Base-by-base conservation (phyloP, 2,797 vertebrate species). In the Brotogeris chrysoptera region DNA sequence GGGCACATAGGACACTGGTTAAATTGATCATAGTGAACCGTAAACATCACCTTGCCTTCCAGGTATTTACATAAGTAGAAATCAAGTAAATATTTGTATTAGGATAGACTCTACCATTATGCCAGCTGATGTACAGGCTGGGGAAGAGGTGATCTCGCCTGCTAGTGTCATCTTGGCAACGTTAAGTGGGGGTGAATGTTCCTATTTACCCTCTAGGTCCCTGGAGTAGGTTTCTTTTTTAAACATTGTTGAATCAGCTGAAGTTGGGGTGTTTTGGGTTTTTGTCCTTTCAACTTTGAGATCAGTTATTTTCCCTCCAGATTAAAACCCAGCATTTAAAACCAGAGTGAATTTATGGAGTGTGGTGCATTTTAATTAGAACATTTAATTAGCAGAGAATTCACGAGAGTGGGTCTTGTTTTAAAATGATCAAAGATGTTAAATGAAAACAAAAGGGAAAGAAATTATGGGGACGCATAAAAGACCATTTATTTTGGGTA, bases 351-450 rank as follows among this genome's bases (percentile, higher is more conserved):
- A 94, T 95, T 93, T 97, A 93, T 94, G 85, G 92, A 94, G 90
- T 80, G 70, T 92, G 80, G 71, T 95, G 71, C 71, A 53, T 94
- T 96, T 96, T 96, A 96, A 96, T 96, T 95, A 95, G 91, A 96
- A 77, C 64, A 18, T 88, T 96, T 96, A 96, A 95, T 97, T 95
- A 96, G 91, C 78, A 88, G 71, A 82, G 80, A 86, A 95, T 95
- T 96, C 91, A 50, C 74, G 83, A 86, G 77, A 95, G 83, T 74
- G 47, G 30, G 71, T 93, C 68, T 96, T 95, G 90, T 92, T 97
- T 95, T 95, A 92, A 95, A 97, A 88, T 0, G 44, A 82, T 95
- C 80, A 90, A 90, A 93, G 90, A 71, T 90, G 78, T 78, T 95
- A 94, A 95, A 71, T 85, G 94, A 95, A 95, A 95, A 95, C 93